phyloP scores from a whole-genome alignment of 2,113 vertebrate genomes.

The Tupaia chinensis region DNA sequence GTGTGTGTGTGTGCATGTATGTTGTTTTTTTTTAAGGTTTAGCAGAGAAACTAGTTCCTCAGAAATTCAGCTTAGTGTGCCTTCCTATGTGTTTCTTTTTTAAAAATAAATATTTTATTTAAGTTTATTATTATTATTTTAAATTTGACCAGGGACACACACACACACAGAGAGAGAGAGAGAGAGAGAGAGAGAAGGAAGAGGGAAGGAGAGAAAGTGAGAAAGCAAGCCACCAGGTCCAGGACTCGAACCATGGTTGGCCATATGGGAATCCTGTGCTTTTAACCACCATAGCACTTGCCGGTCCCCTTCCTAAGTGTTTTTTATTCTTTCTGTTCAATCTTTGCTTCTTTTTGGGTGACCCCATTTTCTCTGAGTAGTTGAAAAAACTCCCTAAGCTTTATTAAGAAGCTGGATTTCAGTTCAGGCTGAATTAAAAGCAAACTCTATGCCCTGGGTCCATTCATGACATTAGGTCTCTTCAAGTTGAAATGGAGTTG shows the following conservation, averaged over 20 bases:
- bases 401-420: constrained; percentile 40
- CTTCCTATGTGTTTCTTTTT: background rate
- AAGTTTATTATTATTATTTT: too few relatives aligned
- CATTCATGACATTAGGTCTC: background rate
- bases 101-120: too few relatives aligned
- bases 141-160: too few relatives aligned
- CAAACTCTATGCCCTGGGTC: background rate
- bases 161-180: too few relatives aligned
- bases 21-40: background rate
- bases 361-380: background rate
- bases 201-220: too few relatives aligned
- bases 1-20: too few relatives aligned
- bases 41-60: background rate
- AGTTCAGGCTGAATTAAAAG: constrained; percentile 61
- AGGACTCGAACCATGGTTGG: too few relatives aligned
- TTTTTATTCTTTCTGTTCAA: background rate
- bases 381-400: constrained; percentile 19
- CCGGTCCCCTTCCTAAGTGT: background rate
- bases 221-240: too few relatives aligned
- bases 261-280: too few relatives aligned
- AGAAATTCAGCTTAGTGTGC: background rate
- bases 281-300: too few relatives aligned
- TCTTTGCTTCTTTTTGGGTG: constrained; percentile 54
- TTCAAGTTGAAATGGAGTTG: constrained; percentile 49
- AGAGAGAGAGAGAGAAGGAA: too few relatives aligned